These are phyloP conservation scores for Zaprionus nigranus DNA, from an alignment of 1,140 invertebrate genomes.

Conservation along the genomic window DNA sequence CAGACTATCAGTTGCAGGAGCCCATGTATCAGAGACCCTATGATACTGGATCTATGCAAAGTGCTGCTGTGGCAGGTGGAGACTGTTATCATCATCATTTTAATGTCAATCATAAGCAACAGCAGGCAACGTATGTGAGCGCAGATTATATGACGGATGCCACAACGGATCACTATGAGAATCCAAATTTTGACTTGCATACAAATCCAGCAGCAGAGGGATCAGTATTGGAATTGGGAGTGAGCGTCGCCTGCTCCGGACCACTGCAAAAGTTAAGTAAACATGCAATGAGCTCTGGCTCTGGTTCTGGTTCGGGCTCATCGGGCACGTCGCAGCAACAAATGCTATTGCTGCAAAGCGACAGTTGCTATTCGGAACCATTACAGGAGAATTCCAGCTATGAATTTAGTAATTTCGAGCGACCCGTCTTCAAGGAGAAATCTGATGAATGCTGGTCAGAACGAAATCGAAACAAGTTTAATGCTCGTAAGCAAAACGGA, in stretches of 20 bases:
- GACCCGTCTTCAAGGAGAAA: constrained; percentile 68
- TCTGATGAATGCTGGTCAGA: constrained; percentile 58
- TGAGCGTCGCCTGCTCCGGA: neutral
- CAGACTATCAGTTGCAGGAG: constrained; percentile 72
- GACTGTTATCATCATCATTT: constrained; percentile 43
- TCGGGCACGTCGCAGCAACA: constrained; percentile 67
- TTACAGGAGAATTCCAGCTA: constrained; percentile 64
- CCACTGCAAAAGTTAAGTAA: constrained; percentile 37
- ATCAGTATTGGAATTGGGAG: neutral
- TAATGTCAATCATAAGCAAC: neutral
- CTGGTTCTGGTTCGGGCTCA: constrained; percentile 40
- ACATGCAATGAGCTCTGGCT: constrained; percentile 38
- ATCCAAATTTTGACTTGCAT: constrained; percentile 81
- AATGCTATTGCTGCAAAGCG: constrained; percentile 67
- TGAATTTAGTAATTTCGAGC: constrained; percentile 83
- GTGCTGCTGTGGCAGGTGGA: constrained; percentile 45
- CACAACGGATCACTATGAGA: constrained; percentile 81
- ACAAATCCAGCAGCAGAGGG: constrained; percentile 22
- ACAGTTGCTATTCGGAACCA: constrained; percentile 81
- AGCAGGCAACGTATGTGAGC: constrained; percentile 48
- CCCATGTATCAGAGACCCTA: constrained; percentile 79
- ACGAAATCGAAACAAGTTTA: constrained; percentile 41
- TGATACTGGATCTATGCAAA: constrained; percentile 75
- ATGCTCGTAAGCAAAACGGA: constrained; percentile 44
- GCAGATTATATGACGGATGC: constrained; percentile 68